A percentile compares a stretch with the other conserved stretches of the same genome.
Conservation (phyloP, 2,888 invertebrate species). For the Lasioglossum figueresi region DNA sequence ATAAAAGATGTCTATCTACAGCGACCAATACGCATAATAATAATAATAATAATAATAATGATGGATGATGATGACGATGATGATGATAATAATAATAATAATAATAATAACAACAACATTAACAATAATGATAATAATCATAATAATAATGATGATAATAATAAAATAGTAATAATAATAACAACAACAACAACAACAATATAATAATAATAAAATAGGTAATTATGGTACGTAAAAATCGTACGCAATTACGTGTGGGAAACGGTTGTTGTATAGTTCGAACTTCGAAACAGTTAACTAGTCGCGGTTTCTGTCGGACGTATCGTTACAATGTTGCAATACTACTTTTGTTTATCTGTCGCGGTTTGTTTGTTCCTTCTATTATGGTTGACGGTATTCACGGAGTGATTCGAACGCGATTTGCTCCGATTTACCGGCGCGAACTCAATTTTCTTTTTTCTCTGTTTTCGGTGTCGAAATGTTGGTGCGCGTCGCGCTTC, state of each 20-base stretch:
- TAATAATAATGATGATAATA: background rate
- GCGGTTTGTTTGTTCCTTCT: background rate
- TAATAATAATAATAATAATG: background rate
- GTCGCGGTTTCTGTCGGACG: background rate
- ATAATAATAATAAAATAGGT: background rate
- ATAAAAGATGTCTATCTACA: constrained; percentile 53
- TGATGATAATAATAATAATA: background rate
- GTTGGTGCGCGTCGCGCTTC: background rate
- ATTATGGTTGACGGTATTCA: background rate
- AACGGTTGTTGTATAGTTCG: constrained; percentile 21
- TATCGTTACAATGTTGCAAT: background rate
- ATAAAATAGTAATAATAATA: background rate
- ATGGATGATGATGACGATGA: background rate
- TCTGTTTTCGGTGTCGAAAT: background rate
- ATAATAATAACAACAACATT: background rate
- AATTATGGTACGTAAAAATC: constrained; percentile 20
- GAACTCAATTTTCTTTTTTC: background rate
- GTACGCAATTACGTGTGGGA: constrained; percentile 38
- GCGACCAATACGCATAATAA: constrained; percentile 42
- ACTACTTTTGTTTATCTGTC: background rate
- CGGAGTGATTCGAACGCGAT: background rate
- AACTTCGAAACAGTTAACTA: background rate
- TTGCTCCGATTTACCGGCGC: background rate
- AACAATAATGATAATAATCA: background rate
- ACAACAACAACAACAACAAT: background rate